phyloP scores from a whole-genome alignment of 2,797 vertebrate genomes.

The Manis crassicaudata region DNA sequence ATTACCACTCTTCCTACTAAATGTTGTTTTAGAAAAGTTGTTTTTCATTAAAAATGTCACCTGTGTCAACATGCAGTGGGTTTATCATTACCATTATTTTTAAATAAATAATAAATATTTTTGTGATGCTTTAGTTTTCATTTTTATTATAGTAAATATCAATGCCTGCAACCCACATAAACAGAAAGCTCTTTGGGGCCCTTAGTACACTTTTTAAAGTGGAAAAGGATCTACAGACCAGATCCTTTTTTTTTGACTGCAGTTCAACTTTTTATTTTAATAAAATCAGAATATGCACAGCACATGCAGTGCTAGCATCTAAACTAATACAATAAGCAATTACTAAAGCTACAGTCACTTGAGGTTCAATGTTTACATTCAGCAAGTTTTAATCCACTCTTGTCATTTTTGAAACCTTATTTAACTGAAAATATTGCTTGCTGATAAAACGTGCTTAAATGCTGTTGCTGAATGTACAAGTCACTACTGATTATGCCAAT shows the following conservation, averaged over 20 bases:
- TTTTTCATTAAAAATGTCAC: neutral
- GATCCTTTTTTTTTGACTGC: constrained; percentile 82
- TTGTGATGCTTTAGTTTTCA: neutral
- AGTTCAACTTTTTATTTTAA: constrained; percentile 99
- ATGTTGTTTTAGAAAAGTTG: neutral
- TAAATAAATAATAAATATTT: neutral
- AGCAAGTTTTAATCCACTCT: constrained; percentile 91
- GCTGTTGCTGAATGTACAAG: constrained; percentile 88
- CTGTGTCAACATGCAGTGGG: neutral
- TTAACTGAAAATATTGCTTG: constrained; percentile 90
- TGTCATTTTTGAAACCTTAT: constrained; percentile 89
- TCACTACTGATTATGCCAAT: constrained; percentile 95
- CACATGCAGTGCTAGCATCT: constrained; percentile 98
- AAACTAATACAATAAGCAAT: constrained; percentile 99
- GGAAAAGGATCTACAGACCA: neutral
- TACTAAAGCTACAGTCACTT: constrained; percentile 97
- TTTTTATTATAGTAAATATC: neutral
- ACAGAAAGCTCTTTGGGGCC: neutral
- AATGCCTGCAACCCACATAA: neutral
- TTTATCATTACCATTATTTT: neutral
- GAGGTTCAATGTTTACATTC: constrained; percentile 89
- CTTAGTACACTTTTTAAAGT: neutral
- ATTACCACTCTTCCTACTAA: neutral
- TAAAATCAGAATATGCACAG: constrained; percentile 99
- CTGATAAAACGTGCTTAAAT: constrained; percentile 92